A percentile compares a stretch with the other conserved stretches of the same genome.
These are phyloP conservation scores for Lysandra coridon DNA, from an alignment of 2,888 invertebrate species.

Conservation along the genomic window DNA sequence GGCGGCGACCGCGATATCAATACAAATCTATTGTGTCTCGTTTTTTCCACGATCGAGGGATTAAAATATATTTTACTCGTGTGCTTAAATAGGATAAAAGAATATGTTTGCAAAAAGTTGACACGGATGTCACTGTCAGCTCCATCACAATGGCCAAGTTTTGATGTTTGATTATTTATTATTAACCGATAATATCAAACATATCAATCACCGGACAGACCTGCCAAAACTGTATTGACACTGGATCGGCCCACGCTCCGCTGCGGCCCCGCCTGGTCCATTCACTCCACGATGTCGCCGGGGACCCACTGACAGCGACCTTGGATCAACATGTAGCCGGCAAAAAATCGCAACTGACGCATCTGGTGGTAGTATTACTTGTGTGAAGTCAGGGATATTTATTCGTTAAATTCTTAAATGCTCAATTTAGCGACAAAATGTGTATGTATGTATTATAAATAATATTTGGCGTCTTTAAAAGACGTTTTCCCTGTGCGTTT, in stretches of 20 bases:
- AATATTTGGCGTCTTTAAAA: no score
- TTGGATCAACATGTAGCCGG: not conserved
- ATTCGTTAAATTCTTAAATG: not conserved
- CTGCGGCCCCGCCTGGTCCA: slow-evolving; percentile 17
- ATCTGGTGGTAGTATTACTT: not conserved
- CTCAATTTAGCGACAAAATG: not conserved
- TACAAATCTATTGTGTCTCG: no score
- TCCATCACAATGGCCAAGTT: not conserved
- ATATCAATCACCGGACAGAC: slow-evolving; percentile 10
- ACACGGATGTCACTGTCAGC: not conserved
- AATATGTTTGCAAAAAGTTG: not conserved
- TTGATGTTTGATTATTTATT: slow-evolving; percentile 15
- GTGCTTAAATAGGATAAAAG: no score
- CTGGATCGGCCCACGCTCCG: slow-evolving; percentile 15
- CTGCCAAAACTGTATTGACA: slow-evolving; percentile 21
- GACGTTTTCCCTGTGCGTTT: not conserved
- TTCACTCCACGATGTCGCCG: not conserved
- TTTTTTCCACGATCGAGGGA: no score
- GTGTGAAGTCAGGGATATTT: not conserved
- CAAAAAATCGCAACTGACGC: slow-evolving; percentile 12
- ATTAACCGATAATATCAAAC: not conserved
- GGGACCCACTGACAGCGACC: slow-evolving; percentile 6
- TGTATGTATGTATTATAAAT: no score
- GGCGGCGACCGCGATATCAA: no score
- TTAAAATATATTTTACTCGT: not conserved